A percentile compares a stretch with the other conserved stretches of the same genome.
Conservation (phyloP, 2,113 vertebrate species). For the Procavia capensis region DNA sequence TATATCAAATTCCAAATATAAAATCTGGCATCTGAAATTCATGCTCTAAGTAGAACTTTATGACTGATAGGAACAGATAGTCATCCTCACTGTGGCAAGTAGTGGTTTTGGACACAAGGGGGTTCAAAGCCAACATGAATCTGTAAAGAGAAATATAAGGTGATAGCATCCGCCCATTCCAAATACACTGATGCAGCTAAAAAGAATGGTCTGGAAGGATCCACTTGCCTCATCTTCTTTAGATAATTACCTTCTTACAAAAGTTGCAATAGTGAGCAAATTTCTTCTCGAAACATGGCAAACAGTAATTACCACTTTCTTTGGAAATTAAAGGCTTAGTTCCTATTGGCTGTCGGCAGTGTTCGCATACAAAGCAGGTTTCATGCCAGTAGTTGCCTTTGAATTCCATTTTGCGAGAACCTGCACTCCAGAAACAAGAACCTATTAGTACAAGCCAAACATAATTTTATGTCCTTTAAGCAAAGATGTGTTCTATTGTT, state of each 20-base stretch:
- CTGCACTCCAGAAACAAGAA: constrained; percentile 76
- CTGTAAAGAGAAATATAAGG: not conserved
- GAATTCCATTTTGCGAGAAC: constrained; percentile 91
- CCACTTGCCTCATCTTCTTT: not conserved
- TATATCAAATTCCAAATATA: not conserved
- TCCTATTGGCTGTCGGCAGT: constrained; percentile 87
- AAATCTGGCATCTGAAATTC: not conserved
- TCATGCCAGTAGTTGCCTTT: constrained; percentile 91
- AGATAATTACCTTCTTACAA: constrained; percentile 95
- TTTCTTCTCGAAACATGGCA: constrained; percentile 89
- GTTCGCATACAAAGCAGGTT: constrained; percentile 89
- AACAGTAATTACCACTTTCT: constrained; percentile 88
- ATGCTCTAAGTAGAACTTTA: not conserved
- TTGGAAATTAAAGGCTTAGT: constrained; percentile 89
- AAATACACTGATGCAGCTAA: not conserved
- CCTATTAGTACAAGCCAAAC: constrained; percentile 31
- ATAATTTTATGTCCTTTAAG: constrained; percentile 26
- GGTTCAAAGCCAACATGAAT: not conserved
- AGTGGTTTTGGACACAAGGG: not conserved
- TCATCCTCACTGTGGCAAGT: not conserved
- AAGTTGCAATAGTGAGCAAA: constrained; percentile 94
- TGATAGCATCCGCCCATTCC: not conserved
- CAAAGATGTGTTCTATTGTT: not conserved
- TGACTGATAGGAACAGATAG: not conserved
- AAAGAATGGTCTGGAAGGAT: not conserved